Percentiles rank a stretch among this genome's conserved stretches.
Evolutionary conservation across 2,797 vertebrate genomes (phyloP).

Genomic region (Orestias chungarensis): DNA sequence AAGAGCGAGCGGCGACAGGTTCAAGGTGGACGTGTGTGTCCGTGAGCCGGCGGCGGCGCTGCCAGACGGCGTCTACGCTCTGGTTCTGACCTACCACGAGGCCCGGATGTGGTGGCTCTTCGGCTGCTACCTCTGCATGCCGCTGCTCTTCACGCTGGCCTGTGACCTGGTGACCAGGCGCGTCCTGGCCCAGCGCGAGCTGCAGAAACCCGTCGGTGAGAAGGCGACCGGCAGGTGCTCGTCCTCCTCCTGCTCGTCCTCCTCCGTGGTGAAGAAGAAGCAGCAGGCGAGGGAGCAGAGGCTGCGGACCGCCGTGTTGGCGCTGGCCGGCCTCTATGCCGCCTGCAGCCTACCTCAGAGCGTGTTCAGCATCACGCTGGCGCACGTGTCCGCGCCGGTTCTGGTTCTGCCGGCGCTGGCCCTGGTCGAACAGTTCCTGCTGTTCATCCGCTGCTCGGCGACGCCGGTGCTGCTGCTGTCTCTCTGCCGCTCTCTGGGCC

Average conservation of each 20-base stretch:
- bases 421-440: constrained; percentile 90
- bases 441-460: constrained; percentile 86
- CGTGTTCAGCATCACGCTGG: constrained; percentile 84
- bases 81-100: constrained; percentile 93
- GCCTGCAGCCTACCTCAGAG: constrained; percentile 89
- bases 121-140: constrained; percentile 94
- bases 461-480: constrained; percentile 89
- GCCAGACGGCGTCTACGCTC: constrained; percentile 86
- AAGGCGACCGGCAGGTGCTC: constrained; percentile 55
- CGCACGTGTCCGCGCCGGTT: constrained; percentile 81
- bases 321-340: constrained; percentile 83
- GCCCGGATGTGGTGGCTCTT: constrained; percentile 96
- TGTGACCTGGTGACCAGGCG: constrained; percentile 90
- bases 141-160: constrained; percentile 90
- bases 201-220: background rate
- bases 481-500: constrained; percentile 88
- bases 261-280: constrained; percentile 53
- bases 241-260: constrained; percentile 39
- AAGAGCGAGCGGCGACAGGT: constrained; percentile 15
- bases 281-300: constrained; percentile 71
- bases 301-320: constrained; percentile 85
- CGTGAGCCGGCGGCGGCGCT: constrained; percentile 83
- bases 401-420: constrained; percentile 61
- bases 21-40: constrained; percentile 81
- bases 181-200: constrained; percentile 72